These are phyloP conservation scores for Hyposoter dolosus DNA, from an alignment of 2,888 invertebrate species.

Conservation along the genomic window DNA sequence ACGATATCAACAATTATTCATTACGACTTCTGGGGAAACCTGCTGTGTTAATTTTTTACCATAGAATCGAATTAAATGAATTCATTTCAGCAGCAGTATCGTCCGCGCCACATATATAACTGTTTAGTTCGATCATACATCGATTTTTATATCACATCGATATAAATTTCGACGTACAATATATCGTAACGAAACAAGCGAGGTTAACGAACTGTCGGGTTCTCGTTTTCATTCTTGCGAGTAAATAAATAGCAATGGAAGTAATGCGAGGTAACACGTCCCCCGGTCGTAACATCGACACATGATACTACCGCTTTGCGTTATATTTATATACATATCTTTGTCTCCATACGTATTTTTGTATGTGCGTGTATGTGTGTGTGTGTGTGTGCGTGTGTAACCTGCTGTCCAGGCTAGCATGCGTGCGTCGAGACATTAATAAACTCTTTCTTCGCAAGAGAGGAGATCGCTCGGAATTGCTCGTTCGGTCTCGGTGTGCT, in stretches of 20 bases:
- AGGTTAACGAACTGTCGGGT: conserved; percentile 59
- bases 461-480: conserved; percentile 62
- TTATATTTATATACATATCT: background rate
- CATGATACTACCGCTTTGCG: conserved; percentile 46
- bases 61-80: background rate
- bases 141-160: conserved; percentile 1
- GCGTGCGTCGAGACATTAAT: conserved; percentile 74
- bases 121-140: background rate
- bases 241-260: conserved; percentile 61
- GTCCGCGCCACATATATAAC: background rate
- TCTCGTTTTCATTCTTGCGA: conserved; percentile 59
- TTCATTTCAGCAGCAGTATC: background rate
- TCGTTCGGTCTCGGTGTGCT: conserved; percentile 68
- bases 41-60: background rate
- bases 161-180: conserved; percentile 10
- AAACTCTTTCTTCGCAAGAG: conserved; percentile 73
- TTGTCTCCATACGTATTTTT: background rate
- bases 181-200: conserved; percentile 32
- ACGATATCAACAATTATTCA: background rate
- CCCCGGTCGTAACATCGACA: conserved; percentile 54
- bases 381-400: conserved; percentile 3
- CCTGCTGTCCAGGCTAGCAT: conserved; percentile 54
- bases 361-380: background rate
- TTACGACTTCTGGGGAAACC: background rate
- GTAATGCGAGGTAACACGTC: conserved; percentile 64